These are phyloP conservation scores for Hipposideros larvatus DNA, from an alignment of 2,797 vertebrate species.

Conservation along the genomic window DNA sequence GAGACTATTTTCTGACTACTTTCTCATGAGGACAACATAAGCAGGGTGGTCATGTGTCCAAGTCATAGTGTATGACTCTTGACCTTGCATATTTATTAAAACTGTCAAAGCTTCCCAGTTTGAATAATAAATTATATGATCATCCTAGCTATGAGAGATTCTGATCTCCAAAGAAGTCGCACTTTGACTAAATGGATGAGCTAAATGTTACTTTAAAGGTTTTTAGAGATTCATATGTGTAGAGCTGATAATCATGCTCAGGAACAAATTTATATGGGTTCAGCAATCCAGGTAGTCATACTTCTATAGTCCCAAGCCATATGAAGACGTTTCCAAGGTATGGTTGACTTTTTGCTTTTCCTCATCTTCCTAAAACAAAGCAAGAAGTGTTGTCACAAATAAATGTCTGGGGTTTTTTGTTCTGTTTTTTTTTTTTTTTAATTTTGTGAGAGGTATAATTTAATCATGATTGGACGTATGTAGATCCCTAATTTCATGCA, in stretches of 20 bases:
- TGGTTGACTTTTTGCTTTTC: background rate
- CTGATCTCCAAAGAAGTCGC: background rate
- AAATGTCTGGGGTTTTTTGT: background rate
- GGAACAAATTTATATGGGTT: background rate
- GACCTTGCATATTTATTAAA: background rate
- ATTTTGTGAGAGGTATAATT: background rate
- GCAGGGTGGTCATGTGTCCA: background rate
- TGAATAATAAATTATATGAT: background rate
- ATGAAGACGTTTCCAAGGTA: background rate
- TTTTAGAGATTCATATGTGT: background rate
- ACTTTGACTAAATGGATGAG: background rate
- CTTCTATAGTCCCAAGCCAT: background rate
- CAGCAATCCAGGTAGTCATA: background rate
- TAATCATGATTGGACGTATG: background rate
- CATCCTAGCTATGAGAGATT: background rate
- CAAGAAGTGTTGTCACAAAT: background rate
- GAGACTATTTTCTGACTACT: background rate
- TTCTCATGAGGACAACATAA: background rate
- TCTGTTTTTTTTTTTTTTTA: background rate
- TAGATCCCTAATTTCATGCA: background rate
- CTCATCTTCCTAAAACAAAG: constrained; percentile 4
- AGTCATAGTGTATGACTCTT: background rate
- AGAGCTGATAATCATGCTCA: background rate
- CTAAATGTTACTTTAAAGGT: background rate
- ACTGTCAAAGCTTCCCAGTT: background rate